A percentile compares a stretch with the other conserved stretches of the same genome.
Conservation (phyloP, 2,113 vertebrate species). For the Pygoscelis adeliae region DNA sequence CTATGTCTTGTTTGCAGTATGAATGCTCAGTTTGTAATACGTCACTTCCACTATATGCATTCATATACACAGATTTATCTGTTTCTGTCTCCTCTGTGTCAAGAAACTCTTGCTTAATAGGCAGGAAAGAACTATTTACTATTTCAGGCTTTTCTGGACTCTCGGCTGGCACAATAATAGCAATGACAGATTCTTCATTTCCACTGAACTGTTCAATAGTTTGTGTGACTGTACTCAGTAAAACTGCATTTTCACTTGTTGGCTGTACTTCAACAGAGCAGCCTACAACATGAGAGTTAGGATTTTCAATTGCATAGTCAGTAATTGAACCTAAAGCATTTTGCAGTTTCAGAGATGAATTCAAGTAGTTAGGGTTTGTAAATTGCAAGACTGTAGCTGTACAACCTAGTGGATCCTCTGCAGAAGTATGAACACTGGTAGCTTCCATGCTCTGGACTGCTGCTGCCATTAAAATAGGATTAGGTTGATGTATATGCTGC, state of each 20-base stretch:
- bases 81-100: slow-evolving; percentile 40
- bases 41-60: slow-evolving; percentile 34
- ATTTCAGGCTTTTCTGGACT: slow-evolving; percentile 36
- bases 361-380: slow-evolving; percentile 43
- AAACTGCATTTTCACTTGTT: slow-evolving; percentile 61
- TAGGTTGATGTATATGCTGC: slow-evolving; percentile 2
- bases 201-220: slow-evolving; percentile 67
- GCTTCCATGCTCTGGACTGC: slow-evolving; percentile 11
- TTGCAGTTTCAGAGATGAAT: slow-evolving; percentile 54
- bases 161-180: slow-evolving; percentile 73
- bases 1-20: slow-evolving; percentile 80
- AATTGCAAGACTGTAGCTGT: slow-evolving; percentile 58
- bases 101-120: slow-evolving; percentile 43
- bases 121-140: slow-evolving; percentile 33
- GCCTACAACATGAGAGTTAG: neutral
- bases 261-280: slow-evolving; percentile 60
- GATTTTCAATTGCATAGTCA: slow-evolving; percentile 44
- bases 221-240: slow-evolving; percentile 71
- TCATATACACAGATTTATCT: slow-evolving; percentile 4
- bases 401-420: slow-evolving; percentile 52
- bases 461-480: slow-evolving; percentile 32
- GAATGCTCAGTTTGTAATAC: slow-evolving; percentile 82
- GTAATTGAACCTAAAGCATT: slow-evolving; percentile 28
- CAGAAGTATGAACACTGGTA: neutral
- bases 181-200: slow-evolving; percentile 70